Percentiles rank a stretch among this genome's conserved stretches.
These are phyloP conservation scores for Graptemys geographica DNA, from an alignment of 2,797 vertebrate species.

Conservation along the genomic window DNA sequence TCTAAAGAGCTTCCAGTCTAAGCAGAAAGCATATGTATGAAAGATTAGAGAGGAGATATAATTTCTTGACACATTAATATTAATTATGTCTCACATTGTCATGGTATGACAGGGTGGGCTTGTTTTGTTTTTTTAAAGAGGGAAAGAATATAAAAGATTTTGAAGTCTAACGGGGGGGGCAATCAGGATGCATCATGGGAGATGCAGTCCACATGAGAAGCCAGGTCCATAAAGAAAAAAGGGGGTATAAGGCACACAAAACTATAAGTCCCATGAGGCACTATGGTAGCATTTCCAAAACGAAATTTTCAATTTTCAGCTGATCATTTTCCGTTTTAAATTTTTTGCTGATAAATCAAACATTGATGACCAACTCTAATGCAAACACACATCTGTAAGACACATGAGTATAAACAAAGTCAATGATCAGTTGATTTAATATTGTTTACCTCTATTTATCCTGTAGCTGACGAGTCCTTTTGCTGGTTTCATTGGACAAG, in stretches of 20 bases:
- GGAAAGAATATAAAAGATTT: background rate
- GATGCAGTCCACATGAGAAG: background rate
- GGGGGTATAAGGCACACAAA: background rate
- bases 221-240: background rate
- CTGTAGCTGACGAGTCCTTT: conserved; percentile 85
- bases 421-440: background rate
- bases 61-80: background rate
- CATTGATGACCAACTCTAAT: background rate
- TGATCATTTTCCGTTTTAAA: background rate
- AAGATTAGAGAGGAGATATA: background rate
- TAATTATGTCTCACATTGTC: background rate
- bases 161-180: background rate
- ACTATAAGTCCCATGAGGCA: background rate
- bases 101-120: background rate
- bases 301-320: background rate
- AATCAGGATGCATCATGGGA: background rate
- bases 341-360: background rate
- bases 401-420: too few species aligned
- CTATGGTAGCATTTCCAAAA: background rate
- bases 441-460: conserved; percentile 86
- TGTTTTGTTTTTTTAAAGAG: background rate
- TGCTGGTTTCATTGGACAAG: conserved; percentile 85
- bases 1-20: background rate
- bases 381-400: background rate
- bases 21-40: background rate